These are phyloP conservation scores for Phyllopteryx taeniolatus DNA, from an alignment of 2,113 vertebrate genomes.

Conservation along the genomic window DNA sequence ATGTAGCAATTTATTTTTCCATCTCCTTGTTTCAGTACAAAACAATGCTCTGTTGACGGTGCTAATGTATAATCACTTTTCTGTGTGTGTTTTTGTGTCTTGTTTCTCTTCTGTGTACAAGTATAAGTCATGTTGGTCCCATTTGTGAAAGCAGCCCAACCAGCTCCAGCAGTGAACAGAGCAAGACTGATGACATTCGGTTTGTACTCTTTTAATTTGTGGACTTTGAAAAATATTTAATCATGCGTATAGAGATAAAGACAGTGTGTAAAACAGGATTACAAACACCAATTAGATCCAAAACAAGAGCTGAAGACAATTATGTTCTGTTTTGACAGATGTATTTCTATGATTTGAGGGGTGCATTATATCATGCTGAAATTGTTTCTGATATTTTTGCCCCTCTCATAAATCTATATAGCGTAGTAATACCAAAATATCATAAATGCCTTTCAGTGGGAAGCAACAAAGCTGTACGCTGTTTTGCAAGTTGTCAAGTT, in stretches of 20 bases:
- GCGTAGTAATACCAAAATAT: background rate
- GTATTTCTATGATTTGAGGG: background rate
- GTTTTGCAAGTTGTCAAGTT: conserved; percentile 10
- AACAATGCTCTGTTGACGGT: background rate
- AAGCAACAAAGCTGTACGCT: background rate
- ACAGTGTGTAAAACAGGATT: background rate
- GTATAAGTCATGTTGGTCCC: conserved; percentile 92
- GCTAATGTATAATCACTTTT: background rate
- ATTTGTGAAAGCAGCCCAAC: conserved; percentile 89
- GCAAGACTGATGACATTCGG: conserved; percentile 85
- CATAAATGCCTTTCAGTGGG: background rate
- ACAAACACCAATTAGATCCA: background rate
- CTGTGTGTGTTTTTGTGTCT: conserved; percentile 2
- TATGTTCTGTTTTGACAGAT: background rate
- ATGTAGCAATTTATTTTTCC: background rate
- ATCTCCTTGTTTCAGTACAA: background rate
- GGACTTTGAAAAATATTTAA: background rate
- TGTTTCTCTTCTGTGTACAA: conserved; percentile 42
- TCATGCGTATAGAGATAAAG: background rate
- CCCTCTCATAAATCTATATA: background rate
- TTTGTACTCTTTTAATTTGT: conserved; percentile 49
- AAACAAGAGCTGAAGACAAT: background rate
- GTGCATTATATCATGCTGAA: background rate
- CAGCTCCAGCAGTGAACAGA: conserved; percentile 78
- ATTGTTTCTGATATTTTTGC: background rate